A percentile compares a stretch with the other conserved stretches of the same genome.
phyloP scores from a whole-genome alignment of 1,140 invertebrate species.

The Xylocopa sonorina region DNA sequence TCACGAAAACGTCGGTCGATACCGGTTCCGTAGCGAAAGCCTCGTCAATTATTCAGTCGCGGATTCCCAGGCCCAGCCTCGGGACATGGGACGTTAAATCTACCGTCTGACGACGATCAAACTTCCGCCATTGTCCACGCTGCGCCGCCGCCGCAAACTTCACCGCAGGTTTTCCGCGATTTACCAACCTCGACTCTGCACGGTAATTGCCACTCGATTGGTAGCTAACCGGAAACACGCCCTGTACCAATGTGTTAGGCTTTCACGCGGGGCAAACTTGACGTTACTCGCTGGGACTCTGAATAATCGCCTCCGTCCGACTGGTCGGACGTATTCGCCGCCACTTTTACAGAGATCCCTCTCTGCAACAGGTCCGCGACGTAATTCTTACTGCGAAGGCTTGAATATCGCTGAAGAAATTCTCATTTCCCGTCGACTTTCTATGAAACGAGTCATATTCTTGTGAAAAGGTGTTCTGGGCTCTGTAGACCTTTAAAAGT shows the following conservation, averaged over 20 bases:
- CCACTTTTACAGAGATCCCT: not conserved
- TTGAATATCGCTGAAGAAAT: not conserved
- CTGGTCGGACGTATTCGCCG: not conserved
- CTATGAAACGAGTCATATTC: too few species aligned
- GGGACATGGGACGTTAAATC: not conserved
- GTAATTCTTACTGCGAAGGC: not conserved
- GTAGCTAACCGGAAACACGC: not conserved
- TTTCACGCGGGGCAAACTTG: not conserved
- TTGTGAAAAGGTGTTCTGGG: too few species aligned
- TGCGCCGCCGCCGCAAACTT: too few species aligned
- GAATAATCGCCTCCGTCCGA: not conserved
- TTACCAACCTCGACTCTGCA: not conserved
- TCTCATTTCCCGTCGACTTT: not conserved
- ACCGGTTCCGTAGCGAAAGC: not conserved
- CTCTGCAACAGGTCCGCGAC: conserved; percentile 1
- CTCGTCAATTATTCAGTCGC: not conserved
- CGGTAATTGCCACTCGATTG: conserved; percentile 16
- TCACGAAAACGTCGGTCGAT: conserved; percentile 18
- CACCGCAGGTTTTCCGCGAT: too few species aligned
- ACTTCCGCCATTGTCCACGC: not conserved
- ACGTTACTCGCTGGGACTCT: not conserved
- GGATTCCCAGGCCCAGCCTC: not conserved
- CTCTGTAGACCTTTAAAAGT: too few species aligned
- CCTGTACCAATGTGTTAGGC: not conserved
- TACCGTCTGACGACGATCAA: not conserved